Evolutionary conservation across 1,140 invertebrate species (phyloP).

Genomic region (Trichonephila inaurata): DNA sequence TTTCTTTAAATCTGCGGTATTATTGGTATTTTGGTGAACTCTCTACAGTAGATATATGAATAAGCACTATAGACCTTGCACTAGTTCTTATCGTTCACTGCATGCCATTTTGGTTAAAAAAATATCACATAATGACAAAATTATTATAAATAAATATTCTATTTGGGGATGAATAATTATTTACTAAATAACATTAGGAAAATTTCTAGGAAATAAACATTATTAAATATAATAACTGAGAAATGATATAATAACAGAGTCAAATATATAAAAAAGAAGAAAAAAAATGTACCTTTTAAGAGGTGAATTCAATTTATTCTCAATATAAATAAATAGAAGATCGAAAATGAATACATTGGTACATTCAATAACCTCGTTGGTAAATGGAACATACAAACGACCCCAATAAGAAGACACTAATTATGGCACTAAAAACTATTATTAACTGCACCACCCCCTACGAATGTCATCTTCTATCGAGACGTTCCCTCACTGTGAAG

Average conservation of each 20-base stretch:
- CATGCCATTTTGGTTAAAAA: no score
- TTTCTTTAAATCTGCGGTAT: no score
- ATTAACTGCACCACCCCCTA: conserved; percentile 6
- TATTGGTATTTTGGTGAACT: no score
- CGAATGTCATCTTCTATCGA: conserved; percentile 25
- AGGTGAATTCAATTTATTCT: neutral
- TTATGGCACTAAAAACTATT: conserved; percentile 5
- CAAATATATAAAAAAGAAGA: neutral
- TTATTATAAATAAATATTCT: no score
- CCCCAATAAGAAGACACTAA: neutral
- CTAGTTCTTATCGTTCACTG: no score
- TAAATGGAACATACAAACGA: conserved; percentile 19
- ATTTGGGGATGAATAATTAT: neutral
- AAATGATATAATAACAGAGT: neutral
- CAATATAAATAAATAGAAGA: neutral
- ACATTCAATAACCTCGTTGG: neutral
- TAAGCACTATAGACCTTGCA: no score
- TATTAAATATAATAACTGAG: neutral
- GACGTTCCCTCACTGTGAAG: neutral
- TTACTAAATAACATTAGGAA: neutral
- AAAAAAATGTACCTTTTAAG: neutral
- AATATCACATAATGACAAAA: no score
- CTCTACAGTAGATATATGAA: no score
- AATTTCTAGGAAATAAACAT: neutral
- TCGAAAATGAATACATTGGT: neutral